These are phyloP conservation scores for Pomacea canaliculata DNA, from an alignment of 2,888 invertebrate genomes.

Conservation along the genomic window DNA sequence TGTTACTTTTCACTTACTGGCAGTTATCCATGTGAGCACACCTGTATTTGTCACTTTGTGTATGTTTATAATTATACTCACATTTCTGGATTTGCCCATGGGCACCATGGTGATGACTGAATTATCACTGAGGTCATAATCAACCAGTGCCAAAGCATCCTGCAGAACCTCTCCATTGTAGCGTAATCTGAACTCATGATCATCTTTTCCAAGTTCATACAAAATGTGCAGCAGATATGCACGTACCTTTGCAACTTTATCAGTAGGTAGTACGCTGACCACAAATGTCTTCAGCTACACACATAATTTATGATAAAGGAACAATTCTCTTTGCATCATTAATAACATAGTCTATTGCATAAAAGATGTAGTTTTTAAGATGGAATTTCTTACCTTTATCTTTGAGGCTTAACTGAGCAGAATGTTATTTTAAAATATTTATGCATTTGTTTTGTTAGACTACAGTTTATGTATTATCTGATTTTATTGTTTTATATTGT, in stretches of 20 bases:
- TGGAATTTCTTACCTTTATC: neutral
- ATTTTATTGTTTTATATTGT: too few relatives aligned
- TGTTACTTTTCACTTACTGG: too few relatives aligned
- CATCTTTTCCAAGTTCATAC: constrained; percentile 61
- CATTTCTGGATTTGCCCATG: constrained; percentile 54
- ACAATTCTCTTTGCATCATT: neutral
- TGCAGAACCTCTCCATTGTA: constrained; percentile 63
- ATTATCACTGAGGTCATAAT: constrained; percentile 61
- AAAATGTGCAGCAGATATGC: constrained; percentile 64
- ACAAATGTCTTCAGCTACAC: constrained; percentile 65
- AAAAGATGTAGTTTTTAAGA: neutral
- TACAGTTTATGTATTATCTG: too few relatives aligned
- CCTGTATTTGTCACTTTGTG: too few relatives aligned
- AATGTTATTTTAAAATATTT: too few relatives aligned
- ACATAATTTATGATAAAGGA: neutral
- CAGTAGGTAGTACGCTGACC: constrained; percentile 51
- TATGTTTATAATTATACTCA: constrained; percentile 30
- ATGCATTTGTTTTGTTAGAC: too few relatives aligned
- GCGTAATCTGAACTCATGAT: constrained; percentile 63
- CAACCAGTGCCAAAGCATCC: constrained; percentile 60
- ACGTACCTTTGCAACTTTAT: constrained; percentile 61
- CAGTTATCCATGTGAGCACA: too few relatives aligned
- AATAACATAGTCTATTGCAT: neutral
- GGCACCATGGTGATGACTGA: constrained; percentile 64
- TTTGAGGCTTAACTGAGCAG: too few relatives aligned